phyloP scores from a whole-genome alignment of 2,888 invertebrate species.

The Rugalucina vietnamica region DNA sequence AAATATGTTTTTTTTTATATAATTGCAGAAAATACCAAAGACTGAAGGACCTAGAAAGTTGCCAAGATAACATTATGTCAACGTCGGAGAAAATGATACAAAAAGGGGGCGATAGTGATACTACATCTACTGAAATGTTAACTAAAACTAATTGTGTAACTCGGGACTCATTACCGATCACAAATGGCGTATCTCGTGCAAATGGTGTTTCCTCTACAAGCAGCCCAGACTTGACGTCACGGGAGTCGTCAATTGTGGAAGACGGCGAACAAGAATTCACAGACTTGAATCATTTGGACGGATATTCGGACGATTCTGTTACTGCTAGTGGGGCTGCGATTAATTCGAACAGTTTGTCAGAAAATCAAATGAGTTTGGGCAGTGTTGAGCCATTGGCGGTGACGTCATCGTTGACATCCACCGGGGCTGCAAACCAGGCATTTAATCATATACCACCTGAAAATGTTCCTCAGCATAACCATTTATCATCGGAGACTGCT shows the following conservation, averaged over 20 bases:
- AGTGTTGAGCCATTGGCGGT: neutral
- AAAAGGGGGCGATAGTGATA: neutral
- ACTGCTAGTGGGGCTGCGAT: neutral
- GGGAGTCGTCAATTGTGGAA: neutral
- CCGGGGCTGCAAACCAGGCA: slow-evolving; percentile 2
- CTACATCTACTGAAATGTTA: neutral
- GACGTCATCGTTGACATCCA: neutral
- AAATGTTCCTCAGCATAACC: neutral
- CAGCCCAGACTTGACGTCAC: neutral
- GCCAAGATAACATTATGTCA: neutral
- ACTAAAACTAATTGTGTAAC: neutral
- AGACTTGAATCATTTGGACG: neutral
- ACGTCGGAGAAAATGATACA: neutral
- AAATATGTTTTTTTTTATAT: neutral
- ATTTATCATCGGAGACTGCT: too few species aligned
- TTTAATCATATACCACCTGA: slow-evolving; percentile 9
- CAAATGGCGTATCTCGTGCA: neutral
- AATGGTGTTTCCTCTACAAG: neutral
- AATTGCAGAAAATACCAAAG: neutral
- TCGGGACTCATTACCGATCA: neutral
- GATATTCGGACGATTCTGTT: neutral
- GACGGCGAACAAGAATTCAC: neutral
- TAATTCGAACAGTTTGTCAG: neutral
- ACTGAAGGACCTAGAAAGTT: neutral
- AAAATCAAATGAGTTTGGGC: slow-evolving; percentile 1